Percentiles rank a stretch among this genome's conserved stretches.
Evolutionary conservation across 2,797 vertebrate genomes (phyloP).

Genomic region (Coccyzus lansbergi): DNA sequence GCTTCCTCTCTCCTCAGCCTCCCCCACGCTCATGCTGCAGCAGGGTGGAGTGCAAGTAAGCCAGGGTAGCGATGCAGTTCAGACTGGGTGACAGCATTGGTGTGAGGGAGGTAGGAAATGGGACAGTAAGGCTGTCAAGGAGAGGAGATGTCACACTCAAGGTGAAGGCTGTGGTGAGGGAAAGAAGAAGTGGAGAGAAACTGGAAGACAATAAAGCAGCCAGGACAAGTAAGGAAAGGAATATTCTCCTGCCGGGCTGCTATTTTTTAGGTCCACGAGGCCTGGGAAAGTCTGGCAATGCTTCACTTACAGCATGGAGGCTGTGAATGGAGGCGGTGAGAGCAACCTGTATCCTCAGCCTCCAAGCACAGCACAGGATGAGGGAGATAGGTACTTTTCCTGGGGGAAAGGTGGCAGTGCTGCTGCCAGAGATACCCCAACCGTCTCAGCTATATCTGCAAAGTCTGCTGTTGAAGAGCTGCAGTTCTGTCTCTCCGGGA

Average conservation of each 20-base stretch:
- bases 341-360: not conserved
- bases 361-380: rapidly evolving
- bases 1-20: not conserved
- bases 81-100: not conserved
- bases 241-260: not conserved
- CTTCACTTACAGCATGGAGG: not conserved
- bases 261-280: not conserved
- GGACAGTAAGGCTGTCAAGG: not conserved
- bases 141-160: not conserved
- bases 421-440: not conserved
- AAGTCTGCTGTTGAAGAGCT: not conserved
- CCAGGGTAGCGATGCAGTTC: not conserved
- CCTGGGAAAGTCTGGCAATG: not conserved
- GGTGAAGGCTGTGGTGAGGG: not conserved
- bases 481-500: not conserved
- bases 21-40: not conserved
- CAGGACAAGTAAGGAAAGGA: not conserved
- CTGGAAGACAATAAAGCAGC: not conserved
- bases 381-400: not conserved
- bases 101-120: not conserved
- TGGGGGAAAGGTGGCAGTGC: not conserved
- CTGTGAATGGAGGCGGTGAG: not conserved
- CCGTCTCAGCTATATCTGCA: not conserved
- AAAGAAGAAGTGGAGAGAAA: not conserved
- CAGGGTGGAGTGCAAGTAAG: not conserved